Conservation (phyloP, 92 coral and sea anemone species). For the Galaxea fascicularis region DNA sequence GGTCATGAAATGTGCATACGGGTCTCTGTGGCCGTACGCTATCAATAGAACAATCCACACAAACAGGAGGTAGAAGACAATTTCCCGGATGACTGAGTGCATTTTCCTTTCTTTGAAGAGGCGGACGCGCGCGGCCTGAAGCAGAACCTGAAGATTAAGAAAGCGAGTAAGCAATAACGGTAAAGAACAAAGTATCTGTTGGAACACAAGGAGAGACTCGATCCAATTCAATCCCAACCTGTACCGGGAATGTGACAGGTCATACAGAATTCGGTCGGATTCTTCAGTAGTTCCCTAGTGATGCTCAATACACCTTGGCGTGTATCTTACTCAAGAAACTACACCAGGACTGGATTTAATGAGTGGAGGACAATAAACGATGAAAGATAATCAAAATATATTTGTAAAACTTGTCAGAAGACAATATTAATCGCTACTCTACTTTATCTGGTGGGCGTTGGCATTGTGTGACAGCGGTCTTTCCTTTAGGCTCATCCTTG, state of each 20-base stretch:
- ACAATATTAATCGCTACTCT: not conserved
- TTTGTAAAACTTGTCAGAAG: not conserved
- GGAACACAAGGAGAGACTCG: not conserved
- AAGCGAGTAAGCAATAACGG: not conserved
- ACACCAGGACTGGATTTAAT: too few relatives aligned
- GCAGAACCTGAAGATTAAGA: constrained; percentile 41
- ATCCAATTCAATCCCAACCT: too few relatives aligned
- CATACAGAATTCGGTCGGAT: too few relatives aligned
- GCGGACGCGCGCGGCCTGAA: constrained; percentile 79
- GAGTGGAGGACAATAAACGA: too few relatives aligned
- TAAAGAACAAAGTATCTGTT: too few relatives aligned
- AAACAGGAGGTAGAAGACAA: constrained; percentile 83
- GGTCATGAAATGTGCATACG: constrained; percentile 88
- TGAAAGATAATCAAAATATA: too few relatives aligned
- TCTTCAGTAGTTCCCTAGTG: too few relatives aligned
- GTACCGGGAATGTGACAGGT: too few relatives aligned
- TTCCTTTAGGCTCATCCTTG: constrained; percentile 55
- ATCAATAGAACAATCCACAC: constrained; percentile 92
- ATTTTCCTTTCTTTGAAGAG: constrained; percentile 93
- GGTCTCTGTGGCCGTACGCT: constrained; percentile 97
- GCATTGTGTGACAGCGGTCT: constrained; percentile 42
- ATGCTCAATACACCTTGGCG: too few relatives aligned
- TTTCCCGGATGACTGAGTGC: constrained; percentile 88
- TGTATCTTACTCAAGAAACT: too few relatives aligned
- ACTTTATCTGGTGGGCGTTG: constrained; percentile 82